Evolutionary conservation across 2,113 vertebrate genomes (phyloP).

Genomic region (Elgaria multicarinata): DNA sequence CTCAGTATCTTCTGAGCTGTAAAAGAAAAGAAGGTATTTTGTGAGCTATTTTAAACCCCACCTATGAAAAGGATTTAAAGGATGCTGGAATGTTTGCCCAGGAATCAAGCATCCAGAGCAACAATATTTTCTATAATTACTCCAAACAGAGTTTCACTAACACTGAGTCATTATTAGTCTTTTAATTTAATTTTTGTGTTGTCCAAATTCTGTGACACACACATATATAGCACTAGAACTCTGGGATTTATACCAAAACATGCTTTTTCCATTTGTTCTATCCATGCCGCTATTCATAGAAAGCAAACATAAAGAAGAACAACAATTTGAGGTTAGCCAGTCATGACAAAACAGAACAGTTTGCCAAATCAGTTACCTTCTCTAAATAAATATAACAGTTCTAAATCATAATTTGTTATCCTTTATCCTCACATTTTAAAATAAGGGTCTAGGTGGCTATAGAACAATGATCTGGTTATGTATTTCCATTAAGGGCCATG

Average conservation of each 20-base stretch:
- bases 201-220: slow-evolving; percentile 5
- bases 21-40: background rate
- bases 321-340: background rate
- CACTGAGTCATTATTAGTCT: background rate
- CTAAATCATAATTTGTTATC: slow-evolving; percentile 19
- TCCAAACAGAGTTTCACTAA: slow-evolving; percentile 21
- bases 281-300: slow-evolving; percentile 1
- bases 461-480: slow-evolving; percentile 2
- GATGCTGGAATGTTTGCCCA: slow-evolving; percentile 13
- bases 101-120: slow-evolving; percentile 11
- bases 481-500: background rate
- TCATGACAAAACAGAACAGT: background rate
- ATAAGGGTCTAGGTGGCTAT: slow-evolving; percentile 3
- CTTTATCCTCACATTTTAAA: background rate
- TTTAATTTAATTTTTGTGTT: background rate
- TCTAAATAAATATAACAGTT: background rate
- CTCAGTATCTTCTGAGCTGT: background rate
- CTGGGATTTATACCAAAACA: background rate
- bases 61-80: background rate
- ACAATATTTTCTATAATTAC: slow-evolving; percentile 14
- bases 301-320: background rate
- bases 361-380: background rate
- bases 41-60: background rate
- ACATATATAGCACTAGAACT: slow-evolving; percentile 8
- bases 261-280: slow-evolving; percentile 9